Evolutionary conservation across 1,140 invertebrate genomes (phyloP), one percentile per base, ranked within the genome.

Genomic region (Drosophila sp.): DNA sequence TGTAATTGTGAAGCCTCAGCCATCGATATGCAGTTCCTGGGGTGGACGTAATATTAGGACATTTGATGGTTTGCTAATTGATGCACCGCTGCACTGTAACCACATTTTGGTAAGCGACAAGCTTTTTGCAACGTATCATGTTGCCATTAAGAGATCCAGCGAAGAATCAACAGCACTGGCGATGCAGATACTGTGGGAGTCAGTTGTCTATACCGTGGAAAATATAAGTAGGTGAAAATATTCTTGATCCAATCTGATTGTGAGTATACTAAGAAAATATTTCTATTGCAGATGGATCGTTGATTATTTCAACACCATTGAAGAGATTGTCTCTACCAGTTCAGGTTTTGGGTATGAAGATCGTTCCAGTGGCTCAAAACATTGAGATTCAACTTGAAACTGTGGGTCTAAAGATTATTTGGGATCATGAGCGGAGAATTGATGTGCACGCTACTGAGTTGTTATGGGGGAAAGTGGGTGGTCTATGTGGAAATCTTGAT

Each of bases 401-500:
- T 17, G 83, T 95, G 3, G 96, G 96, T 0, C 91, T 96, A 3
- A 94, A 93, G 23, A 68, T 98, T 11, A 95, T 95, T 77, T 98
- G 97, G 97, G 95, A 96, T 76, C 85, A 80, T 55, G 82, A 95
- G 93, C 93, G 94, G 71, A 82, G 94, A 55, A 89, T 96, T 1
- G 92, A 94, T 75, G 91, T 96, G 1, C 94, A 96, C 81, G 95
- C 94, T 0, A 93, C 94, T 3, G 94, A 95, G 38, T 93, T 93
- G 23, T 87, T 97, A 35, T 97, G 96, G 95, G 96, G 96, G 84
- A 94, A 95, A 76, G 96, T 96, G 0, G 94, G 94, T 72, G 97
- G 97, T 56, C 92, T 98, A 0, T 98, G 97, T 89, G 97, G 97
- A 0, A 93, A 92, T 3, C 93, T 97, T 62, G 96, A 98, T 92